Conservation (phyloP, 2,797 vertebrate species). For the Enoplosus armatus region DNA sequence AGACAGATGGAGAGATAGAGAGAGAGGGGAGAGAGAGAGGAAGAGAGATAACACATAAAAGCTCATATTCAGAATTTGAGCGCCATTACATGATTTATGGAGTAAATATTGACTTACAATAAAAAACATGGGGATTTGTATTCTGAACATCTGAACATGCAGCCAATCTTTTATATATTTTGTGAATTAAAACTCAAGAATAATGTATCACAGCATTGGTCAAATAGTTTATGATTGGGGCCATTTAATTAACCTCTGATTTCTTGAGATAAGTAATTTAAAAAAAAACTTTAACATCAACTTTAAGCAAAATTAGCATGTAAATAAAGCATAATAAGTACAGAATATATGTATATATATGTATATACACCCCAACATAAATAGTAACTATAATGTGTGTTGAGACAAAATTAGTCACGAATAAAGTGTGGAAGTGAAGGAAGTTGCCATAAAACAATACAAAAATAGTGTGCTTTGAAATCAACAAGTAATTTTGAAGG, state of each 20-base stretch:
- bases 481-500: background rate
- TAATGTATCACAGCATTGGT: background rate
- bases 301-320: background rate
- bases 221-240: background rate
- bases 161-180: background rate
- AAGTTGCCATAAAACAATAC: background rate
- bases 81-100: slow-evolving; percentile 28
- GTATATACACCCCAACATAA: background rate
- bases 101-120: slow-evolving; percentile 30
- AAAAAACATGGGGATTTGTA: background rate
- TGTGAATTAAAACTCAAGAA: background rate
- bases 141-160: slow-evolving; percentile 1
- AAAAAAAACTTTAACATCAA: background rate
- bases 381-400: background rate
- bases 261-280: background rate
- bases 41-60: slow-evolving; percentile 21
- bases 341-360: too few species aligned
- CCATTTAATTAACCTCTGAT: background rate
- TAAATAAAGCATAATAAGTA: too few species aligned
- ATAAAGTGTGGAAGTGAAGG: background rate
- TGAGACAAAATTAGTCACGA: background rate
- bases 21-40: slow-evolving; percentile 1
- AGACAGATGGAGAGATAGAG: slow-evolving; percentile 41
- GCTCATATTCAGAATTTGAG: slow-evolving; percentile 37
- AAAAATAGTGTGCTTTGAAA: background rate